Conservation (phyloP, 2,113 vertebrate genomes). For the Lampris megalopsis region DNA sequence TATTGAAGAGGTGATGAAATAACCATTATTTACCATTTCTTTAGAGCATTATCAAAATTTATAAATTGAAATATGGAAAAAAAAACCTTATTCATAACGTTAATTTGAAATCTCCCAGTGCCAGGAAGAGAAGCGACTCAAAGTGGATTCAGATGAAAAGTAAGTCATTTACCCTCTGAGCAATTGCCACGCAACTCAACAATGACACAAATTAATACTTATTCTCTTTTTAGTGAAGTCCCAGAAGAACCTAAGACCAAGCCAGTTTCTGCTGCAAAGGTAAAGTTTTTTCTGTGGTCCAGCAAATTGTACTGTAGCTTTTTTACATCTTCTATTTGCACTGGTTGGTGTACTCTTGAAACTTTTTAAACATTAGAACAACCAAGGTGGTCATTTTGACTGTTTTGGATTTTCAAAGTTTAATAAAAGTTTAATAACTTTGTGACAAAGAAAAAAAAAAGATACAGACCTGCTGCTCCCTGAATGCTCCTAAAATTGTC, state of each 20-base stretch:
- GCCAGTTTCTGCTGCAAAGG: slow-evolving; percentile 82
- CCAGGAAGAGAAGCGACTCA: slow-evolving; percentile 90
- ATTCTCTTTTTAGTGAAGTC: slow-evolving; percentile 71
- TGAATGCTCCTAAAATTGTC: too few relatives aligned
- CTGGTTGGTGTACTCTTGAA: background rate
- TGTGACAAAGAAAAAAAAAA: too few relatives aligned
- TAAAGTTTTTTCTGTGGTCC: slow-evolving; percentile 46
- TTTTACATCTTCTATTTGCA: background rate
- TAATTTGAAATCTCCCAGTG: slow-evolving; percentile 46
- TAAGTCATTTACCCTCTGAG: slow-evolving; percentile 67
- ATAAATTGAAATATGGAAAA: too few relatives aligned
- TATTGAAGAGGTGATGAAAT: slow-evolving; percentile 67
- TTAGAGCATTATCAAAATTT: too few relatives aligned
- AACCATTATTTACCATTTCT: too few relatives aligned
- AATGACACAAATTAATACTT: background rate
- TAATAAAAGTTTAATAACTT: too few relatives aligned
- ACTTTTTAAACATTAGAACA: background rate
- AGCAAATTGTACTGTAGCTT: too few relatives aligned
- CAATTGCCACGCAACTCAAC: background rate
- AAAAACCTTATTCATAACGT: background rate
- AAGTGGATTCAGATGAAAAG: slow-evolving; percentile 85
- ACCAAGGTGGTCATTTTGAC: too few relatives aligned
- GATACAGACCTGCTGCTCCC: too few relatives aligned
- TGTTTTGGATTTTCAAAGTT: too few relatives aligned
- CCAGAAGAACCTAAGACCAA: slow-evolving; percentile 79